These are phyloP conservation scores for Sardinella longiceps DNA, from an alignment of 2,797 vertebrate species.

Conservation along the genomic window DNA sequence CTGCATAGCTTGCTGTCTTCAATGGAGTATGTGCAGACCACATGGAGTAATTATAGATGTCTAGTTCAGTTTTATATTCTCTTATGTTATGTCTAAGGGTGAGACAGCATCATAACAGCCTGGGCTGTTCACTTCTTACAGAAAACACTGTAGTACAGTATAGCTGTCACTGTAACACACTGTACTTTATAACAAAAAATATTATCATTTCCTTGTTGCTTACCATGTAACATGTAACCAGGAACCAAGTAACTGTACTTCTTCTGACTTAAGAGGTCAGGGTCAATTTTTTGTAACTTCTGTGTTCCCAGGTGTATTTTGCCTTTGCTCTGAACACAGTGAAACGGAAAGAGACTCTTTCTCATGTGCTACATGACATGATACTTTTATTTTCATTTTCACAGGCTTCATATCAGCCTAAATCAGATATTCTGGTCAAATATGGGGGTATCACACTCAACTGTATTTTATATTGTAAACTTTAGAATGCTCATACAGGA, in stretches of 20 bases:
- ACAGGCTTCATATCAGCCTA: not conserved
- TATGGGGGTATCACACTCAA: not conserved
- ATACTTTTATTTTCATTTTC: too few species aligned
- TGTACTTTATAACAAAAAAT: not conserved
- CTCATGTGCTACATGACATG: not conserved
- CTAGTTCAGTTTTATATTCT: not conserved
- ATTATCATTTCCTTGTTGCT: not conserved
- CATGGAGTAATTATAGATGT: not conserved
- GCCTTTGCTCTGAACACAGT: not conserved
- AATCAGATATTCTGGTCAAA: not conserved
- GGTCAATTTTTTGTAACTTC: not conserved
- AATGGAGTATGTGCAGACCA: not conserved
- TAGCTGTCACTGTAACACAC: too few species aligned
- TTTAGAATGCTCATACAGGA: not conserved
- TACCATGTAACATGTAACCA: too few species aligned
- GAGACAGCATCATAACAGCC: not conserved
- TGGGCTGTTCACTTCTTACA: not conserved
- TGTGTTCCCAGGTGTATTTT: not conserved
- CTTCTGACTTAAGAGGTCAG: not conserved
- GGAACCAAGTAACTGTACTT: not conserved
- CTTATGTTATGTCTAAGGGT: not conserved
- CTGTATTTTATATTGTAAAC: not conserved
- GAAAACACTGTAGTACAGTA: not conserved
- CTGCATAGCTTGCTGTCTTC: not conserved
- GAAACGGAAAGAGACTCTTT: not conserved